A percentile compares a stretch with the other conserved stretches of the same genome.
These are phyloP conservation scores for Neoarius graeffei DNA, from an alignment of 2,113 vertebrate species.

Conservation along the genomic window DNA sequence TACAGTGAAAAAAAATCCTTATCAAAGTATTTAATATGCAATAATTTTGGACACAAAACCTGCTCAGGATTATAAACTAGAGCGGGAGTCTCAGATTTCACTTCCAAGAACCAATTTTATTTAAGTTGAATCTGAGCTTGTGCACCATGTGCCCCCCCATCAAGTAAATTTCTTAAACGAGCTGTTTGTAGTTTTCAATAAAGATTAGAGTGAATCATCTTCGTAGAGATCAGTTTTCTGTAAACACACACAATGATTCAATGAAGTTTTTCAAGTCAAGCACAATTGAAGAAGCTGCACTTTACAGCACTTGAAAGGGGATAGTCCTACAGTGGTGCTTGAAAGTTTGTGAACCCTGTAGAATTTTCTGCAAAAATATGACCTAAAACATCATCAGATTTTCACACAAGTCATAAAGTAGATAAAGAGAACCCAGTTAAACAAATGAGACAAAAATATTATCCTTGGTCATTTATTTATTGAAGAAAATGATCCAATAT, in stretches of 20 bases:
- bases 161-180: background rate
- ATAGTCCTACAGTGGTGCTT: background rate
- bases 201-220: background rate
- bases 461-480: no score
- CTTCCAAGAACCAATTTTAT: background rate
- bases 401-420: no score
- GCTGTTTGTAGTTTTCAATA: background rate
- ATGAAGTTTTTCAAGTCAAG: background rate
- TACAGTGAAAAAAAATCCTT: background rate
- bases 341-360: no score
- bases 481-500: no score
- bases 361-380: no score
- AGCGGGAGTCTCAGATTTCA: no score
- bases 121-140: background rate
- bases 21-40: background rate
- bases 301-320: background rate
- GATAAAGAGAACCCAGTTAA: no score
- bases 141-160: background rate
- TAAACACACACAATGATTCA: background rate
- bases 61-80: background rate
- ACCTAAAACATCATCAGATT: no score
- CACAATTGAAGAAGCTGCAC: background rate
- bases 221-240: background rate
- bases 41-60: background rate
- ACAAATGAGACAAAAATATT: no score